phyloP scores from a whole-genome alignment of 2,888 invertebrate genomes.

The Neria commutata region DNA sequence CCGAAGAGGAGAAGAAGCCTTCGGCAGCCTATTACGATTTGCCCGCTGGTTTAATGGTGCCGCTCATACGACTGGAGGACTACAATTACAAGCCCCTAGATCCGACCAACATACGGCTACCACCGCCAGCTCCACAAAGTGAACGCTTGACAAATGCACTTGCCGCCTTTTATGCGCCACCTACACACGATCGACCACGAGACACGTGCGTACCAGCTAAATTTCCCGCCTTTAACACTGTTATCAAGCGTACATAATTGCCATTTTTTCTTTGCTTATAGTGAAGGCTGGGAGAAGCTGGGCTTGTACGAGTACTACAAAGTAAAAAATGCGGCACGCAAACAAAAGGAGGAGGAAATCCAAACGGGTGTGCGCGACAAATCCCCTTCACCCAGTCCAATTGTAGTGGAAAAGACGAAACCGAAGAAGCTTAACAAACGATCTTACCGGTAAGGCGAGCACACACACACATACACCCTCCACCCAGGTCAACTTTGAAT shows the following conservation, averaged over 20 bases:
- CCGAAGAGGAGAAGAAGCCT: constrained; percentile 79
- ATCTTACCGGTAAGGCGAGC: constrained; percentile 68
- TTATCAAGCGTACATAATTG: not conserved
- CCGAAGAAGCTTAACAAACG: constrained; percentile 64
- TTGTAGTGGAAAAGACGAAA: constrained; percentile 72
- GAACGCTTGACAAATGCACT: constrained; percentile 92
- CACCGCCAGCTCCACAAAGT: constrained; percentile 93
- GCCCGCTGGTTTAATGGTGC: constrained; percentile 97
- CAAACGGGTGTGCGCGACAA: constrained; percentile 72
- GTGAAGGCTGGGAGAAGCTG: constrained; percentile 98
- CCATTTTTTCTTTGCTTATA: constrained; percentile 51
- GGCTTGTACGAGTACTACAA: constrained; percentile 98
- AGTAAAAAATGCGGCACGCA: constrained; percentile 89
- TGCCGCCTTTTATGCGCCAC: constrained; percentile 94
- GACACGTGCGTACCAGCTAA: constrained; percentile 71
- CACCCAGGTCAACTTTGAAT: not conserved
- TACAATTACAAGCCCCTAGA: constrained; percentile 88
- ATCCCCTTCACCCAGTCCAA: constrained; percentile 81
- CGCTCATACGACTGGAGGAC: constrained; percentile 92
- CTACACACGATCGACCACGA: constrained; percentile 92
- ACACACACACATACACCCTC: not conserved
- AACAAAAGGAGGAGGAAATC: constrained; percentile 85
- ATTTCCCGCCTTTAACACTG: constrained; percentile 10
- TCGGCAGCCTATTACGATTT: constrained; percentile 95
- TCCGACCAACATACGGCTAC: constrained; percentile 87